phyloP scores from a whole-genome alignment of 2,888 invertebrate species.

The Cremastinae sp. region DNA sequence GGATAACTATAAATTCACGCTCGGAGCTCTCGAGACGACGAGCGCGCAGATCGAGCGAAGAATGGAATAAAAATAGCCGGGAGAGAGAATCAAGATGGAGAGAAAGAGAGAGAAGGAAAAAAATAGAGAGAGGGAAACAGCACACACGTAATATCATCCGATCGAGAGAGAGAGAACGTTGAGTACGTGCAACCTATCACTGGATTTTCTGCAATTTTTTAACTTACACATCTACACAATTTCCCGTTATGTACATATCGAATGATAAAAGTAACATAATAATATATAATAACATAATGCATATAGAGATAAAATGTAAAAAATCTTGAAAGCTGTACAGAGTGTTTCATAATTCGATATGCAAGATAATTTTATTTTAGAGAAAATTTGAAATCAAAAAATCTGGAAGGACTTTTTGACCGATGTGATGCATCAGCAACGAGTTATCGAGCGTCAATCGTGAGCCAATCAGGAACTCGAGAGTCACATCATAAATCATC shows the following conservation, averaged over 20 bases:
- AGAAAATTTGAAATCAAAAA: too few species aligned
- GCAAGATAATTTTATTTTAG: background rate
- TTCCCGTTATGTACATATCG: background rate
- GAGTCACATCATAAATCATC: too few species aligned
- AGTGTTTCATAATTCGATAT: background rate
- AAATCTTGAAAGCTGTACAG: too few species aligned
- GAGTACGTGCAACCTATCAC: constrained; percentile 56
- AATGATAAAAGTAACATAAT: too few species aligned
- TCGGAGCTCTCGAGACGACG: constrained; percentile 10
- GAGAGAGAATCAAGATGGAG: too few species aligned
- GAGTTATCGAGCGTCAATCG: constrained; percentile 11
- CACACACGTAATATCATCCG: constrained; percentile 49
- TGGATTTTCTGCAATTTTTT: constrained; percentile 44
- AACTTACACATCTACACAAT: background rate
- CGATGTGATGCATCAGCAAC: too few species aligned
- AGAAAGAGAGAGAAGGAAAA: constrained; percentile 51
- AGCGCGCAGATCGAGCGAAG: constrained; percentile 36
- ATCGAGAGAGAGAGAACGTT: constrained; percentile 48
- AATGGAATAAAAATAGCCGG: constrained; percentile 41
- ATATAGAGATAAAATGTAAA: too few species aligned
- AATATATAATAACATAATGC: too few species aligned
- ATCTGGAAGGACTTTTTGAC: too few species aligned
- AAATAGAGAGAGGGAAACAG: constrained; percentile 53
- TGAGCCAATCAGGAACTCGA: constrained; percentile 35
- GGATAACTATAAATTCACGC: constrained; percentile 57